A percentile compares a stretch with the other conserved stretches of the same genome.
These are phyloP conservation scores for Drosophila flavopinicola DNA, from an alignment of 2,888 invertebrate species.

Conservation along the genomic window DNA sequence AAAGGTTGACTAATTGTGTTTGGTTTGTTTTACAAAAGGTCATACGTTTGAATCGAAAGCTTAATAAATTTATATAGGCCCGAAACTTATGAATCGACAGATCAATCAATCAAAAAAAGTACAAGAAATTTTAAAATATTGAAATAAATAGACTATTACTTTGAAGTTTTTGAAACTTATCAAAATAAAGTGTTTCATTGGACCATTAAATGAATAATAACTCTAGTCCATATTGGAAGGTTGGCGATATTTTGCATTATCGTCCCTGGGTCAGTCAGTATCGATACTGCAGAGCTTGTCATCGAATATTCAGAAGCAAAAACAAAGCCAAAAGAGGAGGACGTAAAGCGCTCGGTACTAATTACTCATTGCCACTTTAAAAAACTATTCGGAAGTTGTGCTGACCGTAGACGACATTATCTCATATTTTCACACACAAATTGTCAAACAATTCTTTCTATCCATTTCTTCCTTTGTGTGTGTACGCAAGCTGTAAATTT, in stretches of 20 bases:
- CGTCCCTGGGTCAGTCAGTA: constrained; percentile 22
- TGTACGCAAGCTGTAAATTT: constrained; percentile 20
- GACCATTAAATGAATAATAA: neutral
- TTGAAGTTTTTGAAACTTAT: accelerated
- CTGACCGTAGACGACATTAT: constrained; percentile 23
- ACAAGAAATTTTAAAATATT: neutral
- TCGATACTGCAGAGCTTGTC: constrained; percentile 40
- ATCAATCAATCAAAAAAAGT: too few species aligned
- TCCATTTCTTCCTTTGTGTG: constrained; percentile 22
- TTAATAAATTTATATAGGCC: too few species aligned
- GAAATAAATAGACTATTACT: neutral
- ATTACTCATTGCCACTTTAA: constrained; percentile 42
- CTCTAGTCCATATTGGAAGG: constrained; percentile 31
- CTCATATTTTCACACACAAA: constrained; percentile 13
- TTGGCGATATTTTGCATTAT: constrained; percentile 9
- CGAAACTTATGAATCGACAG: too few species aligned
- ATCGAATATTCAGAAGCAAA: constrained; percentile 57
- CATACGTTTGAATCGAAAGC: too few species aligned
- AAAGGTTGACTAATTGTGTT: too few species aligned
- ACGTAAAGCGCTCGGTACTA: constrained; percentile 59
- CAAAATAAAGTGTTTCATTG: neutral
- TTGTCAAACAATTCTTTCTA: constrained; percentile 1
- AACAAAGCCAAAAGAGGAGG: constrained; percentile 65
- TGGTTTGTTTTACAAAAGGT: too few species aligned
- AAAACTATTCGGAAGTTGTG: constrained; percentile 24